phyloP scores from a whole-genome alignment of 1,140 invertebrate genomes.

The Thaumetopoea pityocampa region DNA sequence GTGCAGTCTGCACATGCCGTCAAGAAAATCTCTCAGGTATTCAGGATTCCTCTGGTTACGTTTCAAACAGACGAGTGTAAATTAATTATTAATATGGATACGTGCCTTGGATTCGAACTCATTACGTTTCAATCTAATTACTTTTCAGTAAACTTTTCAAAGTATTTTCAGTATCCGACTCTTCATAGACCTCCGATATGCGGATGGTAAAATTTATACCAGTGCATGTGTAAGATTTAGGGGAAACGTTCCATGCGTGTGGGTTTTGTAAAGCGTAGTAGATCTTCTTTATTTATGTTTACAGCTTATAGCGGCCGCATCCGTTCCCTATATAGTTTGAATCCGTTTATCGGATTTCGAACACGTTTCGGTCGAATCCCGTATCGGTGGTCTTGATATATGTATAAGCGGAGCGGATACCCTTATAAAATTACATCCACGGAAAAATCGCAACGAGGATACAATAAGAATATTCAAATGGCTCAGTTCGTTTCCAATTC shows the following conservation, averaged over 20 bases:
- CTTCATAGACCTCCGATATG: slow-evolving; percentile 19
- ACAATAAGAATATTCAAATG: slow-evolving; percentile 37
- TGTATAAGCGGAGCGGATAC: slow-evolving; percentile 35
- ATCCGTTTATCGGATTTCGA: slow-evolving; percentile 70
- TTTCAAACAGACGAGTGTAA: too few species aligned
- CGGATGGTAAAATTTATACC: slow-evolving; percentile 59
- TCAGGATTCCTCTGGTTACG: too few species aligned
- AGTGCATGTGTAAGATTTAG: slow-evolving; percentile 59
- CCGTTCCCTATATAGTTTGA: slow-evolving; percentile 60
- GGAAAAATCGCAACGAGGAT: slow-evolving; percentile 34
- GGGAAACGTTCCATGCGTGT: slow-evolving; percentile 49
- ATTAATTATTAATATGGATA: too few species aligned
- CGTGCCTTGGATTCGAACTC: neutral
- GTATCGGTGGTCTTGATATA: slow-evolving; percentile 59
- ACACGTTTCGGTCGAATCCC: slow-evolving; percentile 57
- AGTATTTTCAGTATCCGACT: slow-evolving; percentile 8
- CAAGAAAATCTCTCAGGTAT: too few species aligned
- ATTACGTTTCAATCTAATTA: neutral
- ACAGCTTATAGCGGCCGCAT: slow-evolving; percentile 59
- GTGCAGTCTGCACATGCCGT: too few species aligned
- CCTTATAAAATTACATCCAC: slow-evolving; percentile 46
- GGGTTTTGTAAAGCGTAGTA: slow-evolving; percentile 69
- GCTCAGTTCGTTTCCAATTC: slow-evolving; percentile 12
- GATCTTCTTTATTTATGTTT: slow-evolving; percentile 73
- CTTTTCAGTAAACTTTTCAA: slow-evolving; percentile 24